These are phyloP conservation scores for Zelleria hepariella DNA, from an alignment of 2,888 invertebrate genomes.

Conservation along the genomic window DNA sequence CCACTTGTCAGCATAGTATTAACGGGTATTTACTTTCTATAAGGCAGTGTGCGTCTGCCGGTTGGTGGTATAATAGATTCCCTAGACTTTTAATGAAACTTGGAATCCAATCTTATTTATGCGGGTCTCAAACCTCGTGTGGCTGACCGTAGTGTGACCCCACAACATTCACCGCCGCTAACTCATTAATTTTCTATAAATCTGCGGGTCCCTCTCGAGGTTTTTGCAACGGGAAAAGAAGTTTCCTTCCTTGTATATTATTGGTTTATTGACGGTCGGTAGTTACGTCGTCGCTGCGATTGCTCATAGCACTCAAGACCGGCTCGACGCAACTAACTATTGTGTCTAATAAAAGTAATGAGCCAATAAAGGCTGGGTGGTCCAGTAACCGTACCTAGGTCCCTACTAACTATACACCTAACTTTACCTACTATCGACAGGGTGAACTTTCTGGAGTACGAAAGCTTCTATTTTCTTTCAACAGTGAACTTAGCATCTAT, in stretches of 20 bases:
- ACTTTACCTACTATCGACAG: background rate
- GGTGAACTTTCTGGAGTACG: no score
- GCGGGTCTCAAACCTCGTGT: background rate
- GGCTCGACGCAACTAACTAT: background rate
- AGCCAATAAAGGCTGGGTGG: conserved; percentile 18
- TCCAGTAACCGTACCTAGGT: conserved; percentile 6
- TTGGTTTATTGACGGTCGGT: background rate
- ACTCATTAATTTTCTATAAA: background rate
- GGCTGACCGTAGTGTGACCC: background rate
- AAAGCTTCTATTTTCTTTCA: no score
- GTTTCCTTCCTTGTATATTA: background rate
- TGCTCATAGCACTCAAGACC: background rate
- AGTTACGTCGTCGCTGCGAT: background rate
- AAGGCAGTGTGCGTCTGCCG: background rate
- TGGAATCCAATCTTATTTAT: background rate
- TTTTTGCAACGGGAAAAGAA: background rate
- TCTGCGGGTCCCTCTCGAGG: background rate
- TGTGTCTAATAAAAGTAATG: conserved; percentile 8
- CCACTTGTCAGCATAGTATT: conserved; percentile 26
- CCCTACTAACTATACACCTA: background rate
- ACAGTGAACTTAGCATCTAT: no score
- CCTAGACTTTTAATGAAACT: background rate
- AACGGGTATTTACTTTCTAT: conserved; percentile 14
- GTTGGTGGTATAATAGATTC: background rate
- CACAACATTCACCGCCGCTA: background rate